phyloP scores from a whole-genome alignment of 2,797 vertebrate species.

The Myotis vivesi region DNA sequence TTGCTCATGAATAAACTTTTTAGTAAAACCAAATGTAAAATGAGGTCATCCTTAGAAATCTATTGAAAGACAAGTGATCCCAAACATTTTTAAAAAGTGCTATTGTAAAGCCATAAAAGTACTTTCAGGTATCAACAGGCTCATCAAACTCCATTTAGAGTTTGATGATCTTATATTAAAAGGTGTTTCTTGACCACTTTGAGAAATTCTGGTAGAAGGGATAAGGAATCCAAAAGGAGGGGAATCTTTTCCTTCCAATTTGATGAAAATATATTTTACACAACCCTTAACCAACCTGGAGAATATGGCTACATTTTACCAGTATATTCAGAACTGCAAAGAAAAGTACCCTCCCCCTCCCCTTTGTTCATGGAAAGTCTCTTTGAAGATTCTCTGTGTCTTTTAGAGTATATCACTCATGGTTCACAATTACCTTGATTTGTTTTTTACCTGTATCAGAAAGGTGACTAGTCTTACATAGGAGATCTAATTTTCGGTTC shows the following conservation, averaged over 20 bases:
- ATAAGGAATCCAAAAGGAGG: not conserved
- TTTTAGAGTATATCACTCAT: not conserved
- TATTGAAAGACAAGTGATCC: not conserved
- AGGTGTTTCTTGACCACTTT: conserved; percentile 10
- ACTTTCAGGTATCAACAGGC: not conserved
- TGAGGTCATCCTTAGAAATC: not conserved
- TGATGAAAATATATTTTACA: not conserved
- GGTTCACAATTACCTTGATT: not conserved
- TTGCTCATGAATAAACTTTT: not conserved
- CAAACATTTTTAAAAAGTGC: not conserved
- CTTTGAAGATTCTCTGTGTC: conserved; percentile 21
- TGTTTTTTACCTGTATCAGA: conserved; percentile 89
- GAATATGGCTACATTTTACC: not conserved
- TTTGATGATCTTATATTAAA: not conserved
- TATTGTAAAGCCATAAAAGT: not conserved
- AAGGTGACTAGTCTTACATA: conserved; percentile 90
- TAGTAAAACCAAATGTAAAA: conserved; percentile 24
- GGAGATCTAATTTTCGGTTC: conserved; percentile 92
- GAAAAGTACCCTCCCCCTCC: not conserved
- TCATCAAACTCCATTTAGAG: not conserved
- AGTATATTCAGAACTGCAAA: not conserved
- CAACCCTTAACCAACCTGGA: not conserved
- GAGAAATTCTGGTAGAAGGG: not conserved
- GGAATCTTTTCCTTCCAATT: not conserved
- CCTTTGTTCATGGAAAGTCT: not conserved